A percentile compares a stretch with the other conserved stretches of the same genome.
Conservation (phyloP, 2,888 invertebrate species). For the Tipula helvola region DNA sequence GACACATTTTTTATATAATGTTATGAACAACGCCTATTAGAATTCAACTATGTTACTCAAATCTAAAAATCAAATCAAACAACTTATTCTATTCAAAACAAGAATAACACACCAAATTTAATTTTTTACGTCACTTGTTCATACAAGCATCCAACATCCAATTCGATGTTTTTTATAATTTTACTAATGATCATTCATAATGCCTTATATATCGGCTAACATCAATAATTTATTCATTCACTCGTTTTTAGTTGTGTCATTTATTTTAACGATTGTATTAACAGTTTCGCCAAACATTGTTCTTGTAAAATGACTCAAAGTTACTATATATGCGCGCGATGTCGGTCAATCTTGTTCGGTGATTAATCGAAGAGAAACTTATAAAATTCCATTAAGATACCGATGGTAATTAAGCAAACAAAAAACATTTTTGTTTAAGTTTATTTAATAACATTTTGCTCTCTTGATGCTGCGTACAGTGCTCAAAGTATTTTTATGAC, state of each 20-base stretch:
- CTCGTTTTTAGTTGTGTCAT: not conserved
- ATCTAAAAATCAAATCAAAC: not conserved
- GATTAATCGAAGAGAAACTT: not conserved
- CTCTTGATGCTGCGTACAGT: not conserved
- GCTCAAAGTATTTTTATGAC: not conserved
- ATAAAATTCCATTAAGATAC: not conserved
- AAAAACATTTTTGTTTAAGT: not conserved
- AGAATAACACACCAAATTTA: not conserved
- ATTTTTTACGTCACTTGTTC: not conserved
- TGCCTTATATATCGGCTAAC: not conserved
- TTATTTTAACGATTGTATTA: not conserved
- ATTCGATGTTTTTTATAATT: not conserved
- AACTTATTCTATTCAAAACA: not conserved
- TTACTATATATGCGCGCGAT: not conserved
- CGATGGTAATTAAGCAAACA: not conserved
- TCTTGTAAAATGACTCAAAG: not conserved
- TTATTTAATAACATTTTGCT: not conserved
- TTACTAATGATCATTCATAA: not conserved
- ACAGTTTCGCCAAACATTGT: not conserved
- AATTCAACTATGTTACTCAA: too few relatives aligned
- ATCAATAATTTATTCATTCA: not conserved
- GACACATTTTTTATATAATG: too few relatives aligned
- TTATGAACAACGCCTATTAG: too few relatives aligned
- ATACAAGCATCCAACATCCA: not conserved
- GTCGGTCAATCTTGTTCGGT: not conserved